Percentiles rank a stretch among this genome's conserved stretches.
Evolutionary conservation across 2,113 vertebrate genomes (phyloP).

Genomic region (Hipposideros armiger): DNA sequence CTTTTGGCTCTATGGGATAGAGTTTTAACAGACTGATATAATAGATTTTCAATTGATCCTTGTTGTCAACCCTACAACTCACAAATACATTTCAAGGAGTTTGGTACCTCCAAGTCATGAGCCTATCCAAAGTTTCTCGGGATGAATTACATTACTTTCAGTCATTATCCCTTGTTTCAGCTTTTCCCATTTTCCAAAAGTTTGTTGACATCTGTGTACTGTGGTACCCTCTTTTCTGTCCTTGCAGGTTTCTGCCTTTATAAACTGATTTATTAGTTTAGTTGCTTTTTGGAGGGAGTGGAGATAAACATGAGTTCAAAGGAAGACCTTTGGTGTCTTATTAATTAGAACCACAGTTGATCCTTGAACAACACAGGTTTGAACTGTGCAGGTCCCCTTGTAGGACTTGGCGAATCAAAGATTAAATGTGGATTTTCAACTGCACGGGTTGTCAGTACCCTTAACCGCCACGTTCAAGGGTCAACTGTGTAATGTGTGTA

Average conservation of each 20-base stretch:
- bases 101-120: background rate
- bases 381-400: background rate
- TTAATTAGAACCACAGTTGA: background rate
- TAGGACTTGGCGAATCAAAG: background rate
- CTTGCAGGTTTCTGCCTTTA: background rate
- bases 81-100: background rate
- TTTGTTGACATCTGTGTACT: background rate
- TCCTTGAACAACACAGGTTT: background rate
- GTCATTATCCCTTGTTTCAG: background rate
- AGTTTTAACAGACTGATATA: background rate
- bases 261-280: constrained; percentile 48
- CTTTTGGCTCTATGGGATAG: background rate
- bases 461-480: background rate
- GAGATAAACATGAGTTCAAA: background rate
- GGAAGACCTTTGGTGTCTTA: constrained; percentile 21
- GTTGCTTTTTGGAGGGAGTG: background rate
- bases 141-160: background rate
- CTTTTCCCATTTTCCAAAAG: background rate
- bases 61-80: background rate
- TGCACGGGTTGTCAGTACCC: background rate
- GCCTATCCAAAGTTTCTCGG: background rate
- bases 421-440: background rate
- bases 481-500: background rate
- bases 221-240: background rate
- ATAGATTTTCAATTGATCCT: background rate